Base-by-base conservation (phyloP, 2,888 invertebrate genomes). In the Scrobipalpa costella region DNA sequence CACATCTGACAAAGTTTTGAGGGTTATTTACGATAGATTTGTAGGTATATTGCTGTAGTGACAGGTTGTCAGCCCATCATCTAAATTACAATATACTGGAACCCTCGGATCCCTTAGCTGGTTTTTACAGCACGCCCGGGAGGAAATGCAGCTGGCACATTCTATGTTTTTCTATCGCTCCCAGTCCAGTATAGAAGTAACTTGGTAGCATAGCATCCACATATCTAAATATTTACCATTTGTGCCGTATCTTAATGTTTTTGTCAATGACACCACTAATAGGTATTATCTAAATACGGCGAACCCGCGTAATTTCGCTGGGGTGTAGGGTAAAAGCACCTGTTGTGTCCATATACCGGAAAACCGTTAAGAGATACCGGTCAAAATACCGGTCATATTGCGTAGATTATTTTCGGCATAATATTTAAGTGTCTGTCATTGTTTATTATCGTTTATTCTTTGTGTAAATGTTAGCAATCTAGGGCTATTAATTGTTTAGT, bases 361-460 rank as follows among this genome's bases (percentile, higher is more conserved):
- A 44, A 44, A n/a, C 44, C 15, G 44, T 44, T 44, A n/a, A 40
- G 13, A 44, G 44, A 44, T 44, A 44, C 44, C 44, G 44, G 44
- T 44, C 15, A 44, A 15, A 44, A 7, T 15, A 44, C 44, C 44
- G 44, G 44, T 44, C 44, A 44, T 7, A 44, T 44, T 44, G 44
- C 6, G 3, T 15, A 9, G 44, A n/a, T 44, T 44, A n/a, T 44
- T 44, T 44, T 44, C 44, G 15, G 40, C 40, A 13, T 40, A 13
- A 7, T 13, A 13, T 40, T 44, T 44, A 9, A 44, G 9, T 44
- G 44, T 15, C 15, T n/a, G n/a, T 44, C 27, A 27, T 40, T 40
- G 40, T 40, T 40, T 13, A 13, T 40, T 13, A 40, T 27, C 27
- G 27, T 27, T 27, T 5, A 27, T 27, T 27, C 27, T 27, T 27